Conservation (phyloP, 1,140 invertebrate genomes). For the Oedothorax gibbosus region DNA sequence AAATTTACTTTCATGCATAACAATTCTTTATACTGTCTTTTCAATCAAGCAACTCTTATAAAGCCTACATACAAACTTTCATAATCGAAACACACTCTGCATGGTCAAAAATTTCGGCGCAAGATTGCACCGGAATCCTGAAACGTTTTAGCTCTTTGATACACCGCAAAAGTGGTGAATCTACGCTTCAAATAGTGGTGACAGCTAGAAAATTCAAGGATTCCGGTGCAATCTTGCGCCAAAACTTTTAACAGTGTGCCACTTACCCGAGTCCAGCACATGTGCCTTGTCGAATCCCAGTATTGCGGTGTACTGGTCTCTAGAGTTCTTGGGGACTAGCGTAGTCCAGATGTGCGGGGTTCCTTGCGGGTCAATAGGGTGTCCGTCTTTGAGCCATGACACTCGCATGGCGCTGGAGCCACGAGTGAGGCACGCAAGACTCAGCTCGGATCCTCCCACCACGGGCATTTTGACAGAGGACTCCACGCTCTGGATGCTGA, state of each 20-base stretch:
- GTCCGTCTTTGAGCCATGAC: constrained; percentile 61
- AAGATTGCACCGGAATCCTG: too few species aligned
- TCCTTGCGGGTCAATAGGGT: constrained; percentile 38
- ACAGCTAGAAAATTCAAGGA: not conserved
- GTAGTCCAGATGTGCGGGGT: constrained; percentile 58
- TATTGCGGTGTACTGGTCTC: constrained; percentile 61
- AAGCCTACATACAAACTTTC: too few species aligned
- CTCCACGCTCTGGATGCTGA: constrained; percentile 60
- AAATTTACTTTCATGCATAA: too few species aligned
- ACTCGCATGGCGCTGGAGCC: constrained; percentile 60
- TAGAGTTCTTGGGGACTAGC: constrained; percentile 60
- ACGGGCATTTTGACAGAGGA: constrained; percentile 50
- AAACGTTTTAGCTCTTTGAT: too few species aligned
- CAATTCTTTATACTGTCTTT: too few species aligned
- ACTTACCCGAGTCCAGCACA: constrained; percentile 58
- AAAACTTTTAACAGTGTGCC: not conserved
- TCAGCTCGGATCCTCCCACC: constrained; percentile 56
- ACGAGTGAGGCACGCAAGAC: constrained; percentile 59
- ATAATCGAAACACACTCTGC: too few species aligned
- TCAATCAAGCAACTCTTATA: too few species aligned
- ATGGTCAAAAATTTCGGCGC: too few species aligned
- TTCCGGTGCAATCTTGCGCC: not conserved
- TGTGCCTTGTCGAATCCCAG: constrained; percentile 54
- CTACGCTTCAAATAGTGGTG: not conserved
- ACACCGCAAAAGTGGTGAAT: not conserved